Evolutionary conservation across 2,113 vertebrate genomes (phyloP), one percentile per base, ranked within the genome.

Genomic region (Pagrus major): DNA sequence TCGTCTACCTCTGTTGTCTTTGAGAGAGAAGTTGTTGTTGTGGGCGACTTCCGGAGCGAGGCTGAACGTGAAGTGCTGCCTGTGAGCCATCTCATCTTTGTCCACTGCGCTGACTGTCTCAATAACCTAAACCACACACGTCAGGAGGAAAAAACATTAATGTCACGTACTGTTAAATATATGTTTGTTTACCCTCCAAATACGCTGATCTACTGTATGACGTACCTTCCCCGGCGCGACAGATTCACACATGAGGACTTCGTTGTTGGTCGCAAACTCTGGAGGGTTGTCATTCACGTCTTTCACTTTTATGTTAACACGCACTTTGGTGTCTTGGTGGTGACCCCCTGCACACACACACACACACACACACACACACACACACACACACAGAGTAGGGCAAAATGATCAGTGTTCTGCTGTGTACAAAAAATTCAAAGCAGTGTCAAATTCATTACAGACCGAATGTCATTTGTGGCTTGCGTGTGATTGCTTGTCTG

Each of bases 21-120:
- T 95, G 71, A 99, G 93, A n/a, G 97, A 97, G 93, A 99, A 99
- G 92, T 99, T 99, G 80, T 97, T 95, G 92, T 99, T 99, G 87
- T 98, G 96, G 72, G 94, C 94, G 71, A 97, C 96, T 91, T 97
- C 97, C 9, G 96, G 96, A 52, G 96, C 94, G 0, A 99, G 96
- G 82, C 93, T 96, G 95, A 97, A 99, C 61, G 95, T 96, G 90
- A 99, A 98, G 92, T 96, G 95, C 77, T 96, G 97, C 78, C 97
- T 95, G 71, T 97, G 97, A 83, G 94, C 95, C 18, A 96, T 96
- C 86, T 97, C 97, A 37, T 99, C 98, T 92, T 97, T 99, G 93
- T 99, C 98, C 89, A 97, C 95, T 2, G 97, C 97, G n/a, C 96
- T 97, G 65, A 99, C 95, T 41, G 96, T 99, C 80, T 94, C 90